Conservation (phyloP, 2,888 invertebrate genomes). For the Pollenia labialis region DNA sequence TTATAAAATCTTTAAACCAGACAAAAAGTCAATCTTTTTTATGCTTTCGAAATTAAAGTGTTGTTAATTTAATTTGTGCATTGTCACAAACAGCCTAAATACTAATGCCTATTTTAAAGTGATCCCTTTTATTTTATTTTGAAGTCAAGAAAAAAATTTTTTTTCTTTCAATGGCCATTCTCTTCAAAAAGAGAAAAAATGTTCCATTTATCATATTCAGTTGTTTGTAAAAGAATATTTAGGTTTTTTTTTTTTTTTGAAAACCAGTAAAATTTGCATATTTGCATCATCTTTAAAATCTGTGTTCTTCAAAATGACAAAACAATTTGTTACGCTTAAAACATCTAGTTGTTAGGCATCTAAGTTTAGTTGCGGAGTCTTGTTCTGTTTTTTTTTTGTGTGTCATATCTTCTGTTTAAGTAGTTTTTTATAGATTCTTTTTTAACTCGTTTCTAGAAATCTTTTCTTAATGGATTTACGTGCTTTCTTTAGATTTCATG, state of each 20-base stretch:
- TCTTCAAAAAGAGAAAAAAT: slow-evolving; percentile 39
- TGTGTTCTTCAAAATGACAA: slow-evolving; percentile 73
- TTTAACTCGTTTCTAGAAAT: slow-evolving; percentile 72
- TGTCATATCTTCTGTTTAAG: slow-evolving; percentile 34
- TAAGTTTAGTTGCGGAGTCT: slow-evolving; percentile 24
- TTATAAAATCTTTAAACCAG: slow-evolving; percentile 15
- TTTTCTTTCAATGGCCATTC: slow-evolving; percentile 29
- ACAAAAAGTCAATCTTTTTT: slow-evolving; percentile 27
- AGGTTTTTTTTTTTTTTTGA: background rate
- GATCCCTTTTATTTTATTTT: slow-evolving; percentile 33
- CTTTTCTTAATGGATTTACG: slow-evolving; percentile 67
- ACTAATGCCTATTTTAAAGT: background rate
- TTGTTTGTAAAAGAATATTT: background rate
- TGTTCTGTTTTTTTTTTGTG: background rate
- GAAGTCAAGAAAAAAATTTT: slow-evolving; percentile 42
- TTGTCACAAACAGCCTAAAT: slow-evolving; percentile 58
- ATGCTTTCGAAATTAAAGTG: slow-evolving; percentile 42
- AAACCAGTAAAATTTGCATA: slow-evolving; percentile 73
- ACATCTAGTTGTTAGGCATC: slow-evolving; percentile 54
- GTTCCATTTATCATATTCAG: slow-evolving; percentile 69
- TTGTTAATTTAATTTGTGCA: slow-evolving; percentile 71
- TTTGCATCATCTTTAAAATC: slow-evolving; percentile 60
- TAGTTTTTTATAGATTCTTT: slow-evolving; percentile 54
- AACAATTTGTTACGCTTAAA: slow-evolving; percentile 76
- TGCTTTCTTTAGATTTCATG: slow-evolving; percentile 71